These are phyloP conservation scores for Grammatotria lemairii DNA, from an alignment of 2,113 vertebrate genomes.

Conservation along the genomic window DNA sequence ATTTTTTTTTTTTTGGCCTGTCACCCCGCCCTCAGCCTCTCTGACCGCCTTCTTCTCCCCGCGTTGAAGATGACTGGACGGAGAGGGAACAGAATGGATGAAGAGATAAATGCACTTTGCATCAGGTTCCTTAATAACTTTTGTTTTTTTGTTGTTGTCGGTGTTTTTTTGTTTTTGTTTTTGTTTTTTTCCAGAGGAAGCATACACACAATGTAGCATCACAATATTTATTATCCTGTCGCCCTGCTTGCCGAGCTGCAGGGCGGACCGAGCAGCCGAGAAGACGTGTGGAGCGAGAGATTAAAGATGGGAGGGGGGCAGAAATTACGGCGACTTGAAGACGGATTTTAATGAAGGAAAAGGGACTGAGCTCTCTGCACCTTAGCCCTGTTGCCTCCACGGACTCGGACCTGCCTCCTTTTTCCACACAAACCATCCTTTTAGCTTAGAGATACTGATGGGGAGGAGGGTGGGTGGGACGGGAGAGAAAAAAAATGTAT, in stretches of 20 bases:
- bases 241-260: conserved; percentile 74
- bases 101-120: conserved; percentile 83
- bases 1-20: not conserved
- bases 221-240: conserved; percentile 84
- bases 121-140: conserved; percentile 78
- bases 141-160: not conserved
- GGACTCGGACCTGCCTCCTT: conserved; percentile 78
- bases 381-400: conserved; percentile 77
- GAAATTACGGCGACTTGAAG: not conserved
- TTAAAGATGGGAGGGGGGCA: conserved; percentile 45
- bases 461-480: conserved; percentile 6
- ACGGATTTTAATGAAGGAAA: conserved; percentile 45
- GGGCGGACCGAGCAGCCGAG: conserved; percentile 58
- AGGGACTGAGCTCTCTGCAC: conserved; percentile 69
- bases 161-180: fast-evolving
- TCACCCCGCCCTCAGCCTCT: conserved; percentile 15
- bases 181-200: conserved; percentile 65
- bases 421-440: conserved; percentile 71
- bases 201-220: conserved; percentile 83
- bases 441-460: conserved; percentile 64
- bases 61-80: conserved; percentile 48
- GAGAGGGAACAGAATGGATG: conserved; percentile 31
- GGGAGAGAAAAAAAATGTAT: conserved; percentile 47
- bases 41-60: conserved; percentile 54
- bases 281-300: conserved; percentile 62